Conservation (phyloP, 2,797 vertebrate genomes). For the Smutsia temminckii region DNA sequence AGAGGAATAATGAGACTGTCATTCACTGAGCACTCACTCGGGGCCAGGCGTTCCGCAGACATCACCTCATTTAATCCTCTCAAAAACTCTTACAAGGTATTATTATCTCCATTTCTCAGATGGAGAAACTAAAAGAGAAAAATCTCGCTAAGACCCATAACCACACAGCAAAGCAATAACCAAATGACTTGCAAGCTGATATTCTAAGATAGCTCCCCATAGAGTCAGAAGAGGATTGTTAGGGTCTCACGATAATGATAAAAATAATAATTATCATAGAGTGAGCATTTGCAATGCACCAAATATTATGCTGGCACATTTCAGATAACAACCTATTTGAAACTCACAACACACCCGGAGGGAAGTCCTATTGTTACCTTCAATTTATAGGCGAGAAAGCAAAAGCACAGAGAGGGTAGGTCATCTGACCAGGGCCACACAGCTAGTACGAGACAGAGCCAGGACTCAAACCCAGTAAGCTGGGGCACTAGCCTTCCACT, state of each 20-base stretch:
- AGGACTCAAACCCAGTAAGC: not conserved
- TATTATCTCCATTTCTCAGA: slow-evolving; percentile 46
- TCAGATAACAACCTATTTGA: not conserved
- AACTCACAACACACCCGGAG: not conserved
- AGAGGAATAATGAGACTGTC: not conserved
- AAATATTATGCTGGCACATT: not conserved
- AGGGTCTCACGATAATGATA: not conserved
- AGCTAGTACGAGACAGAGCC: not conserved
- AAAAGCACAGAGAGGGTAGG: not conserved
- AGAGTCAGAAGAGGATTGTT: not conserved
- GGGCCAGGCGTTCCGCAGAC: not conserved
- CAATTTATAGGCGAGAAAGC: not conserved
- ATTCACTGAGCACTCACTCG: not conserved
- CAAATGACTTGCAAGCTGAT: not conserved
- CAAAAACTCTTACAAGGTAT: not conserved
- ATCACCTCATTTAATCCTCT: slow-evolving; percentile 36
- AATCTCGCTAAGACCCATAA: not conserved
- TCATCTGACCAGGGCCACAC: not conserved
- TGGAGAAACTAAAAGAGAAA: not conserved
- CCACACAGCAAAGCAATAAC: not conserved
- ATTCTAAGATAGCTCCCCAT: not conserved
- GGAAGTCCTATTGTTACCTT: not conserved
- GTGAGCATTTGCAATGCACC: not conserved
- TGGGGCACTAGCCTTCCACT: no score
- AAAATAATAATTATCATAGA: not conserved